A percentile compares a stretch with the other conserved stretches of the same genome.
Conservation (phyloP, 2,888 invertebrate genomes). For the Dolomedes plantarius region DNA sequence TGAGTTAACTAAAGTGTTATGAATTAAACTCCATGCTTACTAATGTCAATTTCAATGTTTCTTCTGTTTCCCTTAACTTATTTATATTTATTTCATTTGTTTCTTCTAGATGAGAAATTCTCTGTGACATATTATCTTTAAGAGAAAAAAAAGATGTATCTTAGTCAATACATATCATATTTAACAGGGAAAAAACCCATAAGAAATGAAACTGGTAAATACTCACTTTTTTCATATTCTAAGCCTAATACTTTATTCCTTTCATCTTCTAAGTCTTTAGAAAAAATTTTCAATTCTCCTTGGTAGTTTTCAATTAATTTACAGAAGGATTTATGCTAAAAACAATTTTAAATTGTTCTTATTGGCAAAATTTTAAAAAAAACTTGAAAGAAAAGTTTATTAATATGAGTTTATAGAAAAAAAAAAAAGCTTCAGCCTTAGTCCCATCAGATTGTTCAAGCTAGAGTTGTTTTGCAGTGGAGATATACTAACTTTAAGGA, state of each 20-base stretch:
- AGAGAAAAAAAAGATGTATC: slow-evolving; percentile 2
- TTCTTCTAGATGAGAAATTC: slow-evolving; percentile 15
- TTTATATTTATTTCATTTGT: background rate
- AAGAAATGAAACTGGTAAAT: background rate
- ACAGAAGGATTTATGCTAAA: slow-evolving; percentile 24
- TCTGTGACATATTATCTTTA: slow-evolving; percentile 14
- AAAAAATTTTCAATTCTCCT: slow-evolving; percentile 15
- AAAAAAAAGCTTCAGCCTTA: too few species aligned
- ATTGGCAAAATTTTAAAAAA: too few species aligned
- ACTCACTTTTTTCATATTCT: slow-evolving; percentile 33
- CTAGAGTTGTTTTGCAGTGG: too few species aligned
- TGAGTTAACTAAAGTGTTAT: too few species aligned
- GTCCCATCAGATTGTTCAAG: too few species aligned
- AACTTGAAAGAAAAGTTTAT: too few species aligned
- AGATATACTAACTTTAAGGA: too few species aligned
- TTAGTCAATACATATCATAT: slow-evolving; percentile 1
- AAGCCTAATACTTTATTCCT: slow-evolving; percentile 5
- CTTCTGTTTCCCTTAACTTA: slow-evolving; percentile 21
- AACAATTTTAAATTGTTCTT: too few species aligned
- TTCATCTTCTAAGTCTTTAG: slow-evolving; percentile 26
- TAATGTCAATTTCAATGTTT: background rate
- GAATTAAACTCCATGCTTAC: too few species aligned
- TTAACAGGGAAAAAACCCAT: background rate
- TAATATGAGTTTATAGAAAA: too few species aligned
- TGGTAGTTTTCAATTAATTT: slow-evolving; percentile 25